These are phyloP conservation scores for Drosophila tripunctata DNA, from an alignment of 2,888 invertebrate genomes.

Conservation along the genomic window DNA sequence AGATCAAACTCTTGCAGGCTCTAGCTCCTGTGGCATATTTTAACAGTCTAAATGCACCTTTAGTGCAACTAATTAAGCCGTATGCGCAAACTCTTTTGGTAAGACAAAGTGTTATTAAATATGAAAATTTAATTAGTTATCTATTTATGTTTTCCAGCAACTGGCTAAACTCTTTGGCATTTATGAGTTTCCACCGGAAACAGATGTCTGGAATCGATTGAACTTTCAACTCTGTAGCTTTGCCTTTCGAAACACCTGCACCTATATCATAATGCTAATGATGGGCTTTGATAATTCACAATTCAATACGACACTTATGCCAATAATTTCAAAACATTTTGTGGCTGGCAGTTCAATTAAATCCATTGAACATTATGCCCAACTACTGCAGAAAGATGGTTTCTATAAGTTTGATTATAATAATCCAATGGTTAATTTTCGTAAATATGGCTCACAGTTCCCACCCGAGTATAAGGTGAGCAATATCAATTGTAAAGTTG, in stretches of 20 bases:
- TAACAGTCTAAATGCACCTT: slow-evolving; percentile 76
- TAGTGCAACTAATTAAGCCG: slow-evolving; percentile 6
- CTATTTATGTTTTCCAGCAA: not conserved
- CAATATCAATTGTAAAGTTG: slow-evolving; percentile 84
- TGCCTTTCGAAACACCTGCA: slow-evolving; percentile 55
- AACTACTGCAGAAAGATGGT: slow-evolving; percentile 80
- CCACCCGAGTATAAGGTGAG: slow-evolving; percentile 85
- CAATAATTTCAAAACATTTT: slow-evolving; percentile 86
- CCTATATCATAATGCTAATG: slow-evolving; percentile 84
- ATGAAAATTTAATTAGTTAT: not conserved
- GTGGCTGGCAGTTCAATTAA: slow-evolving; percentile 86
- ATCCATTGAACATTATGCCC: slow-evolving; percentile 86
- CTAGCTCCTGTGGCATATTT: slow-evolving; percentile 86
- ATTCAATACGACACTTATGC: slow-evolving; percentile 85
- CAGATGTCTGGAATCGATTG: slow-evolving; percentile 28
- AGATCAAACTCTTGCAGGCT: slow-evolving; percentile 85
- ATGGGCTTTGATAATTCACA: slow-evolving; percentile 84
- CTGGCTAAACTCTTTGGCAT: slow-evolving; percentile 35
- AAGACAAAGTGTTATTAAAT: slow-evolving; percentile 2
- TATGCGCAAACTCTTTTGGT: not conserved
- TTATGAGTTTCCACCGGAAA: slow-evolving; percentile 55
- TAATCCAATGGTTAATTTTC: slow-evolving; percentile 54
- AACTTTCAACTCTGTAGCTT: slow-evolving; percentile 24
- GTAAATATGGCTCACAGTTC: slow-evolving; percentile 22
- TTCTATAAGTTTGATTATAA: slow-evolving; percentile 86